Percentiles rank a stretch among this genome's conserved stretches.
These are phyloP conservation scores for Orchestes rusci DNA, from an alignment of 2,888 invertebrate species.

Conservation along the genomic window DNA sequence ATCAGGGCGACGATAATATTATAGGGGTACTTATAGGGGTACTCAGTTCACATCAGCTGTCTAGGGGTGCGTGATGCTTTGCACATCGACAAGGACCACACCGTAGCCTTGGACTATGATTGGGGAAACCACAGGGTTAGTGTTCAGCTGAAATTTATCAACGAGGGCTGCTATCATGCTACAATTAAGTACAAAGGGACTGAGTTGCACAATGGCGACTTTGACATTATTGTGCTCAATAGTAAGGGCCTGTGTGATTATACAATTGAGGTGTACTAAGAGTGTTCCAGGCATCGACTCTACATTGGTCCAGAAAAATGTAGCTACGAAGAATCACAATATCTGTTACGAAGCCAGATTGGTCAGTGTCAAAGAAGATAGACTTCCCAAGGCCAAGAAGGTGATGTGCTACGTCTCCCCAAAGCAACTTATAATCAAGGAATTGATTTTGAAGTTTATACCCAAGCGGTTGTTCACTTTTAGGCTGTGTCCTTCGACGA, in stretches of 20 bases:
- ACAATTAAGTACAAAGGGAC: conserved; percentile 67
- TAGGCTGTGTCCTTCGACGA: conserved; percentile 88
- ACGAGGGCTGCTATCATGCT: conserved; percentile 77
- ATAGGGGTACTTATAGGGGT: conserved; percentile 48
- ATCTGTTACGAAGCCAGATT: conserved; percentile 82
- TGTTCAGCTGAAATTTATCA: conserved; percentile 68
- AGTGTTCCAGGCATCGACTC: conserved; percentile 74
- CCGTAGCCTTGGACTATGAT: conserved; percentile 66
- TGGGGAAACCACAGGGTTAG: conserved; percentile 69
- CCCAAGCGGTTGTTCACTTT: conserved; percentile 88
- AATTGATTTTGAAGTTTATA: conserved; percentile 87
- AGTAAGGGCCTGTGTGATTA: conserved; percentile 51
- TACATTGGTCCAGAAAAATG: conserved; percentile 78
- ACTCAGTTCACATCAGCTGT: conserved; percentile 52
- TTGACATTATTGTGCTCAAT: conserved; percentile 85
- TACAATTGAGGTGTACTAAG: too few relatives aligned
- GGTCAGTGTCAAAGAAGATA: conserved; percentile 53
- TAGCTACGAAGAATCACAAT: conserved; percentile 76
- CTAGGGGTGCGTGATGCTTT: conserved; percentile 53
- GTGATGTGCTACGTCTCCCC: conserved; percentile 87
- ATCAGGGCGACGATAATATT: too few relatives aligned
- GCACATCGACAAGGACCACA: conserved; percentile 46
- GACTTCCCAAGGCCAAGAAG: conserved; percentile 69
- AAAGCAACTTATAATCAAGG: conserved; percentile 87
- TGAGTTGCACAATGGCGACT: conserved; percentile 80